Evolutionary conservation across 2,797 vertebrate genomes (phyloP), one percentile per base, ranked within the genome.

Genomic region (Darevskia mixta): DNA sequence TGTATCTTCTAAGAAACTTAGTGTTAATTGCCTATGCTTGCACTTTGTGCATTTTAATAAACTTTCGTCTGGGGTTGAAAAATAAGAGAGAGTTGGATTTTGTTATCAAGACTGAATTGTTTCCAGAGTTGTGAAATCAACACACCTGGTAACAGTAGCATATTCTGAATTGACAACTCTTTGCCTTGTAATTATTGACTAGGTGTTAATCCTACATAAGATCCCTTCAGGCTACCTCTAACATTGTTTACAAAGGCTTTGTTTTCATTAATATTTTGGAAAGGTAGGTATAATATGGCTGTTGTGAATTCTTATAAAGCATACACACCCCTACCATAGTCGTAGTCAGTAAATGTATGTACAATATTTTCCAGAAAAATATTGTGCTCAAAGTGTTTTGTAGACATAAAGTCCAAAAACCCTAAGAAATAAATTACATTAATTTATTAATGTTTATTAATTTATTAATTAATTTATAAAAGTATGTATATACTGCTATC

Each of bases 21-120:
- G 38, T 64, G 38, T 45, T 80, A 66, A 86, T 83, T 91, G 87
- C 66, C 66, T 79, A 81, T 86, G 82, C 49, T 77, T 85, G 41
- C 58, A 13, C 35, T 85, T 1, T 61, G 78, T 86, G 86, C 88
- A 69, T 89, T 73, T 86, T 71, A 90, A 87, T 79, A 20, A 85
- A 55, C 29, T 87, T 77, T 15, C 41, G 41, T 91, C 18, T 35
- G 67, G 94, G 89, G 77, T 27, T 91, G 89, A 92, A 94, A 88
- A 71, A 86, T 45, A 85, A 93, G 93, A 29, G 90, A 13, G 66
- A 67, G 15, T 43, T 58, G 89, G 83, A 89, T 86, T 93, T 88
- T 80, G 10, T 88, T 91, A 86, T 82, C 61, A 61, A 86, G 67
- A 89, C 93, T 83, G 90, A 93, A 93, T 88, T 93, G 76, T 88